Evolutionary conservation across 2,797 vertebrate species (phyloP), one percentile per base, ranked within the genome.

Genomic region (Serranus cabrilla): DNA sequence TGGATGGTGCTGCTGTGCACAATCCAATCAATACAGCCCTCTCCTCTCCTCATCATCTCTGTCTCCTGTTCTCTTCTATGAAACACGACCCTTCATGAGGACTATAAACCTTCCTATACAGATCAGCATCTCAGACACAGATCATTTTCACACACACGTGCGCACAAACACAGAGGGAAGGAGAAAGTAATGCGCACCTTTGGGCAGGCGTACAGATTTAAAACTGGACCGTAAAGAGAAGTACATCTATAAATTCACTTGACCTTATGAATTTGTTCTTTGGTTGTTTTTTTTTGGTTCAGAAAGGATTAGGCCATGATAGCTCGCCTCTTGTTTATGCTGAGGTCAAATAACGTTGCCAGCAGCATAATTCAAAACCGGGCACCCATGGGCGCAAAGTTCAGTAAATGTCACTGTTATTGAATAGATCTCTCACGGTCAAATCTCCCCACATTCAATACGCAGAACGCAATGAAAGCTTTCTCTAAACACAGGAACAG

Each of bases 331-430:
- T 87, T 82, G 89, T 85, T 84, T 78, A 81, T 83, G 82, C 83
- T 69, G 76, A 87, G 91, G 87, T 93, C 92, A 87, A 91, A 93
- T 93, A 93, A 91, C 91, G 11, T 83, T 34, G 83, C 74, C 78
- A 56, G 82, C 90, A 93, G 93, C 91, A 92, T 80, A 92, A 93
- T 93, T 93, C 82, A 89, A 93, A 92, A 92, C 92, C 89, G 14
- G 68, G 85, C 81, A 58, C 76, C 88, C 89, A 87, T 84, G 80
- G 83, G 84, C 87, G 11, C 88, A 83, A 90, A 85, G 86, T 85
- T 87, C 86, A 85, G 79, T 88, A 92, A 92, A 93, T 84, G 90
- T 81, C 85, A 82, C 60, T 49, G 87, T 85, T 89, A 88, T 81
- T 84, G 87, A 88, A 86, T 23, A 83, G 85, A 90, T 79, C 78